Conservation (phyloP, 1,140 invertebrate species). For the Mylabris phalerata region DNA sequence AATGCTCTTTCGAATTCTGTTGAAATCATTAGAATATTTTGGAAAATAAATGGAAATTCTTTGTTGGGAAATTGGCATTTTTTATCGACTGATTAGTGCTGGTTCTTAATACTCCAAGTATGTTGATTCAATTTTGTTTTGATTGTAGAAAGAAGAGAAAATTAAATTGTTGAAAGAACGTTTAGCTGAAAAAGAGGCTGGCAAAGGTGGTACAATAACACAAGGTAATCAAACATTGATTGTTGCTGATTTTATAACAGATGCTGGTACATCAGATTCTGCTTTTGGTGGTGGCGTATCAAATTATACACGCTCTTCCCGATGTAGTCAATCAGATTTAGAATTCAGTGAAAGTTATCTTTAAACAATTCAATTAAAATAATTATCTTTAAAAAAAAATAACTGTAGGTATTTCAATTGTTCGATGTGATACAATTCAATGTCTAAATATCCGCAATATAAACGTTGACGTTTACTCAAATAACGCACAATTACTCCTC, state of each 20-base stretch:
- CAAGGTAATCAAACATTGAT: conserved; percentile 51
- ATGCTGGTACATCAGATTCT: conserved; percentile 68
- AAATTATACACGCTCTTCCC: conserved; percentile 67
- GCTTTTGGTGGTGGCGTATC: conserved; percentile 63
- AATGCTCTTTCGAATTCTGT: too few relatives aligned
- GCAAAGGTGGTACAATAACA: conserved; percentile 39
- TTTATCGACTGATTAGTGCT: too few relatives aligned
- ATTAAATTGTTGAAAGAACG: conserved; percentile 72
- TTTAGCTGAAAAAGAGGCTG: conserved; percentile 64
- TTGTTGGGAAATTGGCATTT: too few relatives aligned
- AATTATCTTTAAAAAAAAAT: background rate
- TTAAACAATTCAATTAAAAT: conserved; percentile 43
- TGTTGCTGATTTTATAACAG: conserved; percentile 65
- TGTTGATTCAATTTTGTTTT: background rate
- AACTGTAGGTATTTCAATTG: too few relatives aligned
- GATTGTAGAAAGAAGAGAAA: conserved; percentile 77
- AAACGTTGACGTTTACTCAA: too few relatives aligned
- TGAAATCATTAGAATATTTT: too few relatives aligned
- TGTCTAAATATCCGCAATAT: too few relatives aligned
- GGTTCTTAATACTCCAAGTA: too few relatives aligned
- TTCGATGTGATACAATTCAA: too few relatives aligned
- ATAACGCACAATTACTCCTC: too few relatives aligned
- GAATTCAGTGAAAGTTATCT: conserved; percentile 85
- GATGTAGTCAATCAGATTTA: conserved; percentile 72
- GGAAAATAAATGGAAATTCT: too few relatives aligned